phyloP scores from a whole-genome alignment of 37 sponge, comb jelly and placozoan species.

The Tethya wilhelma region DNA sequence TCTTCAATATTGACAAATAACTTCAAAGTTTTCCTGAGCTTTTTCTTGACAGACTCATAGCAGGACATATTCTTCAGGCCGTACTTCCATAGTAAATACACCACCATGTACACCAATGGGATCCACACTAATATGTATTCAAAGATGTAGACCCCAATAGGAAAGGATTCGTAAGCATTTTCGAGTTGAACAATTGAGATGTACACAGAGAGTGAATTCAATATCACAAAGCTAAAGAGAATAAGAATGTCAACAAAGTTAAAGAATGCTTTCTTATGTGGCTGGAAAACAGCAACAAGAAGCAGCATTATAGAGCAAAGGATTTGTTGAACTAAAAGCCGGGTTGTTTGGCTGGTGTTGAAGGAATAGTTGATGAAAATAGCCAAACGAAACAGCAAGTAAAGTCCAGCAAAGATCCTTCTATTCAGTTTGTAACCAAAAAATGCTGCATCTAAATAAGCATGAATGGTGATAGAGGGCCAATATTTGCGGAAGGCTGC shows the following conservation, averaged over 20 bases:
- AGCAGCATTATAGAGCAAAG: neutral
- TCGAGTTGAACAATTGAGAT: too few species aligned
- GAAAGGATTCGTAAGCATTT: neutral
- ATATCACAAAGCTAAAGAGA: neutral
- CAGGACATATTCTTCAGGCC: neutral
- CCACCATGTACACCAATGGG: neutral
- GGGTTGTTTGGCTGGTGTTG: neutral
- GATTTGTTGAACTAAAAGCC: neutral
- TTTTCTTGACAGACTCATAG: neutral
- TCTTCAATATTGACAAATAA: too few species aligned
- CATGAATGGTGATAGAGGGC: neutral
- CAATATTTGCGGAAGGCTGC: neutral
- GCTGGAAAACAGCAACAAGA: neutral
- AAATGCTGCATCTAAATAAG: neutral
- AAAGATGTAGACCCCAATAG: neutral
- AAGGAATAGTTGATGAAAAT: neutral
- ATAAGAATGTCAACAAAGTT: neutral
- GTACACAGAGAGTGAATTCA: slow-evolving; percentile 1
- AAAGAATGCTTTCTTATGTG: neutral
- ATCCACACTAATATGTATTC: neutral
- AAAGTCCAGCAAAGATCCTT: neutral
- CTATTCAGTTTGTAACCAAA: neutral
- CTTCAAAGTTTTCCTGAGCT: too few species aligned
- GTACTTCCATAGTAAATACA: neutral
- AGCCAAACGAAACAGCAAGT: slow-evolving; percentile 1